phyloP scores from a whole-genome alignment of 2,888 invertebrate species.

The Chrysodeixis includens region DNA sequence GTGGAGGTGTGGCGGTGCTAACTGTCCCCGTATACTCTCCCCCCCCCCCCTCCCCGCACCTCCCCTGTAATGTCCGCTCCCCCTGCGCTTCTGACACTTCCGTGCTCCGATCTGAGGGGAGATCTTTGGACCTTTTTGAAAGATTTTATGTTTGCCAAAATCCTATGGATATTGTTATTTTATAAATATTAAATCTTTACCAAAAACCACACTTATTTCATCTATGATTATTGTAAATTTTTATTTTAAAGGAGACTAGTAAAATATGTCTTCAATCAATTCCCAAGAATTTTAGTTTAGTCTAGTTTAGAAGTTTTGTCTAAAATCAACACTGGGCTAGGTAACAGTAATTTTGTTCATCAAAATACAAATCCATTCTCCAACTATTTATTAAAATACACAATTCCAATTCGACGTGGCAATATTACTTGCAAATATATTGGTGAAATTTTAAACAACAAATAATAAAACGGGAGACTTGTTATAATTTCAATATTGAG shows the following conservation, averaged over 20 bases:
- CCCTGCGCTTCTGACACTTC: not conserved
- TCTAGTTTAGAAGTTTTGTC: too few relatives aligned
- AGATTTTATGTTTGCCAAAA: not conserved
- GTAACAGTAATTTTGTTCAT: too few relatives aligned
- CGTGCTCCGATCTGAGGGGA: not conserved
- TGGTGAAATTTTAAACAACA: slow-evolving; percentile 39
- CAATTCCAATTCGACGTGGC: slow-evolving; percentile 31
- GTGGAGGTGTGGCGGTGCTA: slow-evolving; percentile 26
- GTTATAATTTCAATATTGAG: slow-evolving; percentile 65
- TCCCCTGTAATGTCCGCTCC: not conserved
- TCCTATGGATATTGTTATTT: slow-evolving; percentile 1
- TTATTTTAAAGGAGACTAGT: too few relatives aligned
- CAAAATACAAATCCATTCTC: too few relatives aligned
- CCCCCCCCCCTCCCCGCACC: not conserved
- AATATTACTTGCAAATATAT: slow-evolving; percentile 36
- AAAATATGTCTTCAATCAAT: too few relatives aligned
- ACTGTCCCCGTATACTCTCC: not conserved
- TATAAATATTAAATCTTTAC: not conserved
- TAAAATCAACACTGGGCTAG: too few relatives aligned
- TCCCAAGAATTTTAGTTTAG: too few relatives aligned
- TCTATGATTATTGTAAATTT: too few relatives aligned
- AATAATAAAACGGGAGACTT: slow-evolving; percentile 51
- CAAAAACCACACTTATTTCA: too few relatives aligned
- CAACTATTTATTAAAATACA: slow-evolving; percentile 40
- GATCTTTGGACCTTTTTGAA: not conserved